phyloP scores from a whole-genome alignment of 1,140 invertebrate species.

The Medauroidea extradentata region DNA sequence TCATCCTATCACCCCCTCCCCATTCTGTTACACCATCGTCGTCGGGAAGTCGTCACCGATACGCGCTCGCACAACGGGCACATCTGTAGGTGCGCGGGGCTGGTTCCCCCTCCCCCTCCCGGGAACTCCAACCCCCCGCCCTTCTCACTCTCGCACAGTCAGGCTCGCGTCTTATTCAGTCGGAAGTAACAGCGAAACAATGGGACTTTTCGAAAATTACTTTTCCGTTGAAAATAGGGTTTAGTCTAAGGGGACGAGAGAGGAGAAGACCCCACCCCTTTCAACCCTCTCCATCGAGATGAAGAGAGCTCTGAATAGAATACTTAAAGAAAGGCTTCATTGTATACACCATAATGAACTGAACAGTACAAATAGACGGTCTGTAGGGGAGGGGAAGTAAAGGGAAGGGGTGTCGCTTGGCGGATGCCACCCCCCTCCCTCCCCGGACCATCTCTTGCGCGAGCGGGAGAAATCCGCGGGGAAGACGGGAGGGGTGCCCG shows the following conservation, averaged over 20 bases:
- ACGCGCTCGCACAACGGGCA: too few relatives aligned
- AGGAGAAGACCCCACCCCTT: neutral
- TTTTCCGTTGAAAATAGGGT: slow-evolving; percentile 6
- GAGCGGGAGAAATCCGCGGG: neutral
- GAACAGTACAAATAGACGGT: slow-evolving; percentile 17
- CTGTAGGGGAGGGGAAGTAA: neutral
- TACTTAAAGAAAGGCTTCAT: slow-evolving; percentile 18
- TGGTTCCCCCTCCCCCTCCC: too few relatives aligned
- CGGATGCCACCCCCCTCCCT: slow-evolving; percentile 6
- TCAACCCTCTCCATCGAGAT: neutral
- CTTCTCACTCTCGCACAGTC: neutral
- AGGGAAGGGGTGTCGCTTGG: neutral
- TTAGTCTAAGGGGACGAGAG: slow-evolving; percentile 3
- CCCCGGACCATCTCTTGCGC: neutral
- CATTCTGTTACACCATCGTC: too few relatives aligned
- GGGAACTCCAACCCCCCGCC: neutral
- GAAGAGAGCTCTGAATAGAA: slow-evolving; percentile 12
- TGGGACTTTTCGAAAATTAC: slow-evolving; percentile 19
- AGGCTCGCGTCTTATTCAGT: slow-evolving; percentile 9
- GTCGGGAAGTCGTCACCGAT: too few relatives aligned
- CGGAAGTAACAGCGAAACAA: slow-evolving; percentile 16
- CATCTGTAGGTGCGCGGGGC: too few relatives aligned
- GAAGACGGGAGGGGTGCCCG: neutral
- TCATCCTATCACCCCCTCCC: too few relatives aligned
- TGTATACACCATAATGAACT: slow-evolving; percentile 16